These are phyloP conservation scores for Protobothrops flavoviridis DNA, from an alignment of 2,113 vertebrate genomes.

Conservation along the genomic window DNA sequence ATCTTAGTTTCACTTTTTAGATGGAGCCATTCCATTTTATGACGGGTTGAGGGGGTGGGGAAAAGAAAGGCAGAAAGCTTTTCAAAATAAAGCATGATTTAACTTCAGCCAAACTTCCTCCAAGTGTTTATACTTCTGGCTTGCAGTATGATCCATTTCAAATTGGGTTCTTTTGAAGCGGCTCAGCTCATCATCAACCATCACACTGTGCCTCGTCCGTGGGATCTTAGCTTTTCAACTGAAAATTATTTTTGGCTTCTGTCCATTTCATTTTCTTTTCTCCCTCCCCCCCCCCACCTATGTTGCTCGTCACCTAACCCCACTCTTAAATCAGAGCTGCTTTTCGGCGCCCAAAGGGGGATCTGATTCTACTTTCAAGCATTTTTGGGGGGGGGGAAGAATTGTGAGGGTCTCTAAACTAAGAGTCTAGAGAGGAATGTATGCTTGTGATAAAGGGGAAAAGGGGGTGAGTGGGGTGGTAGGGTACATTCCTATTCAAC, in stretches of 20 bases:
- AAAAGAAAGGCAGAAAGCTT: slow-evolving; percentile 29
- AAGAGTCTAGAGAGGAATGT: not conserved
- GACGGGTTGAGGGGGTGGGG: slow-evolving; percentile 51
- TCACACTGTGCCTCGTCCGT: slow-evolving; percentile 12
- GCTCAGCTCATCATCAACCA: slow-evolving; percentile 51
- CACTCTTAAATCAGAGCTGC: not conserved
- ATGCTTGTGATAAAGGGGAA: not conserved
- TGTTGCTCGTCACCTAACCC: not conserved
- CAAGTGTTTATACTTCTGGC: slow-evolving; percentile 71
- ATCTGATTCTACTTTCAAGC: fast-evolving
- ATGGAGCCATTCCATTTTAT: slow-evolving; percentile 73
- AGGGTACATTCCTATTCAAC: not conserved
- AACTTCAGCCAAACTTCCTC: slow-evolving; percentile 75
- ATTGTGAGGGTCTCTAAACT: not conserved
- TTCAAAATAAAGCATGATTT: slow-evolving; percentile 75
- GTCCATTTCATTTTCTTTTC: not conserved
- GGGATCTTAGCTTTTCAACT: slow-evolving; percentile 34
- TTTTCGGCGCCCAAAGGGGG: fast-evolving
- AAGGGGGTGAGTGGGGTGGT: not conserved
- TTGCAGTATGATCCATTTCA: slow-evolving; percentile 60
- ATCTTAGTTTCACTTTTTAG: slow-evolving; percentile 74
- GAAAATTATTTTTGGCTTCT: not conserved
- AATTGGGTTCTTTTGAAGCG: slow-evolving; percentile 66
- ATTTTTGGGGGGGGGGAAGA: not conserved
- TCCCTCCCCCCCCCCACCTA: not conserved